Conservation (phyloP, 2,113 vertebrate genomes). For the Callospermophilus lateralis region DNA sequence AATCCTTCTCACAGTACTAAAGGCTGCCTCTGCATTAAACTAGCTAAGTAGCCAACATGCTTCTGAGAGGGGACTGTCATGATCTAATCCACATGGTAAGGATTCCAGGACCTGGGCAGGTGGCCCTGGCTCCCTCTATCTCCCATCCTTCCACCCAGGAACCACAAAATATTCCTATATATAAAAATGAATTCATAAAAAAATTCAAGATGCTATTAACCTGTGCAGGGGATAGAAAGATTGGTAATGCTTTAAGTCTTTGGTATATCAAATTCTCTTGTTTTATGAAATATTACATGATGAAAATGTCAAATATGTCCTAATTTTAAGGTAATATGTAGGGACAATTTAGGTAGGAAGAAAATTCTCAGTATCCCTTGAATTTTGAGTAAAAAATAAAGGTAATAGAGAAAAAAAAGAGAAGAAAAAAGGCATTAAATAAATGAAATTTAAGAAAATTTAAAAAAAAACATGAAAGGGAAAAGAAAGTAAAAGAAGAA, state of each 20-base stretch:
- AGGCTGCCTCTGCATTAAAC: background rate
- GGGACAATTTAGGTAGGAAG: background rate
- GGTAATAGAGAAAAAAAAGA: background rate
- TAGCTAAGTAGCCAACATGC: background rate
- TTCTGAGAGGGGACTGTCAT: background rate
- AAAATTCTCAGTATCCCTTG: background rate
- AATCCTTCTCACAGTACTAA: background rate
- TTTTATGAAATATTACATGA: background rate
- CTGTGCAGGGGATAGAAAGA: background rate
- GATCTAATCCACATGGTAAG: background rate
- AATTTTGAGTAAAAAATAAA: constrained; percentile 4
- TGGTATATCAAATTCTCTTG: background rate
- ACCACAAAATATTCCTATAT: background rate
- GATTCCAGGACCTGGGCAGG: background rate
- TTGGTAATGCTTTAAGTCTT: background rate
- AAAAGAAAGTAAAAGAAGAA: background rate
- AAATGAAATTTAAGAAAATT: background rate
- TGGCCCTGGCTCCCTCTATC: too few relatives aligned
- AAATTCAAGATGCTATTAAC: background rate
- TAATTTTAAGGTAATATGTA: background rate
- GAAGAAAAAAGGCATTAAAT: background rate
- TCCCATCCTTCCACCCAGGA: background rate
- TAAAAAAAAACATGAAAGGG: background rate
- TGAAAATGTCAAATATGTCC: background rate
- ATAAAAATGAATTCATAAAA: constrained; percentile 9